Percentiles rank a stretch among this genome's conserved stretches.
Evolutionary conservation across 2,797 vertebrate species (phyloP).

Genomic region (Melanogrammus aeglefinus): DNA sequence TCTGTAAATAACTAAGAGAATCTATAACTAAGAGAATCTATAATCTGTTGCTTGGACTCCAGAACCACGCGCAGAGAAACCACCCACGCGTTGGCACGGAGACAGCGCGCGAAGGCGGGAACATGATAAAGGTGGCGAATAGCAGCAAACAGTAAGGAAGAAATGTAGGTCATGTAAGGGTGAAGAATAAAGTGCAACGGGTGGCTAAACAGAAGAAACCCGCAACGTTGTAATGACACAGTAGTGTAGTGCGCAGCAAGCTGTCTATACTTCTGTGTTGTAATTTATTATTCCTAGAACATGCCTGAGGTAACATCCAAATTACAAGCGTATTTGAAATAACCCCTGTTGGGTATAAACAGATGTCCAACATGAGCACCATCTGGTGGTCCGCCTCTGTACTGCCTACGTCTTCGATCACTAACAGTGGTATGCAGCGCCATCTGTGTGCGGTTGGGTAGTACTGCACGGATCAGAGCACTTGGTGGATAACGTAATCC

Average conservation of each 20-base stretch:
- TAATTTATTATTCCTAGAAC: background rate
- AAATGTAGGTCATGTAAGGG: background rate
- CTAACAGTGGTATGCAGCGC: background rate
- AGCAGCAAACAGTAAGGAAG: background rate
- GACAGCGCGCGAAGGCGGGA: background rate
- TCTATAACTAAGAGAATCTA: background rate
- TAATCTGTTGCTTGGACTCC: background rate
- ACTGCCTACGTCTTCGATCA: background rate
- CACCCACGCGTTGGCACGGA: slow-evolving; percentile 43
- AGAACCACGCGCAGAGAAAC: slow-evolving; percentile 26
- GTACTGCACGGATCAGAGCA: background rate
- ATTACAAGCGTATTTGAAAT: background rate
- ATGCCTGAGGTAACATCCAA: background rate
- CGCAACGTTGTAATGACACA: background rate
- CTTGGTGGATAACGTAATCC: background rate
- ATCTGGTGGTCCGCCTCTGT: background rate
- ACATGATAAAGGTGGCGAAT: background rate
- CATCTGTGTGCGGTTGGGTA: background rate
- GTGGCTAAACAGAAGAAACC: background rate
- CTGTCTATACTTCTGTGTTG: background rate
- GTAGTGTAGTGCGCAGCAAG: background rate
- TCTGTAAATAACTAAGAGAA: background rate
- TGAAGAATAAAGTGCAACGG: background rate
- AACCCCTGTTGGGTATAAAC: background rate
- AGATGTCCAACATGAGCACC: background rate